A percentile compares a stretch with the other conserved stretches of the same genome.
Evolutionary conservation across 2,888 invertebrate species (phyloP).

Genomic region (Synanthedon tipuliformis): DNA sequence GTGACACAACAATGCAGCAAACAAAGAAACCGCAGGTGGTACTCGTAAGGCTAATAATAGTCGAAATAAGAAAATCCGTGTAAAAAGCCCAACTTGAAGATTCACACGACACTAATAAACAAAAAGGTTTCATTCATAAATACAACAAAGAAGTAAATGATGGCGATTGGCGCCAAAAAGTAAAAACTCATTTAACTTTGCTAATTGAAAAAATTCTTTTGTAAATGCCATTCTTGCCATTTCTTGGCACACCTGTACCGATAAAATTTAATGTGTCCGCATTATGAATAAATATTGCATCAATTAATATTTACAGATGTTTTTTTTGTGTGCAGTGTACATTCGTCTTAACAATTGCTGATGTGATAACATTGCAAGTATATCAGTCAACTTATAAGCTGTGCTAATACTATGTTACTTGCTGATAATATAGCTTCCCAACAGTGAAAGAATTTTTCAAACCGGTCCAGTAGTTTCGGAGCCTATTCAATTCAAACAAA

Average conservation of each 20-base stretch:
- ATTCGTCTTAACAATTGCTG: too few species aligned
- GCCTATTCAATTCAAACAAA: too few species aligned
- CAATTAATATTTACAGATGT: too few species aligned
- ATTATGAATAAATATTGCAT: background rate
- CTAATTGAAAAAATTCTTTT: background rate
- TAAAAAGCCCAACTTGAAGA: background rate
- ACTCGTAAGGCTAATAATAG: slow-evolving; percentile 3
- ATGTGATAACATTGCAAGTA: too few species aligned
- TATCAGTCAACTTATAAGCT: too few species aligned
- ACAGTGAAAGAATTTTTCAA: too few species aligned
- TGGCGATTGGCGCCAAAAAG: background rate
- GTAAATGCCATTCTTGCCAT: background rate
- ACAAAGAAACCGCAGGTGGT: slow-evolving; percentile 6
- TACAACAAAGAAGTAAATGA: background rate
- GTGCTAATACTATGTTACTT: too few species aligned
- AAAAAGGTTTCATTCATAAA: slow-evolving; percentile 4
- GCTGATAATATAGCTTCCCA: too few species aligned
- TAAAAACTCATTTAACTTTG: background rate
- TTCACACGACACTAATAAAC: background rate
- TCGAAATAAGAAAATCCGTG: background rate
- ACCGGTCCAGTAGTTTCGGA: too few species aligned
- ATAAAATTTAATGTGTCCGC: background rate
- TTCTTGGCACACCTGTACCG: background rate
- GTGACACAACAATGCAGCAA: background rate
- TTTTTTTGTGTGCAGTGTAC: too few species aligned